Conservation (phyloP, 2,113 vertebrate genomes). For the Boleophthalmus pectinirostris region DNA sequence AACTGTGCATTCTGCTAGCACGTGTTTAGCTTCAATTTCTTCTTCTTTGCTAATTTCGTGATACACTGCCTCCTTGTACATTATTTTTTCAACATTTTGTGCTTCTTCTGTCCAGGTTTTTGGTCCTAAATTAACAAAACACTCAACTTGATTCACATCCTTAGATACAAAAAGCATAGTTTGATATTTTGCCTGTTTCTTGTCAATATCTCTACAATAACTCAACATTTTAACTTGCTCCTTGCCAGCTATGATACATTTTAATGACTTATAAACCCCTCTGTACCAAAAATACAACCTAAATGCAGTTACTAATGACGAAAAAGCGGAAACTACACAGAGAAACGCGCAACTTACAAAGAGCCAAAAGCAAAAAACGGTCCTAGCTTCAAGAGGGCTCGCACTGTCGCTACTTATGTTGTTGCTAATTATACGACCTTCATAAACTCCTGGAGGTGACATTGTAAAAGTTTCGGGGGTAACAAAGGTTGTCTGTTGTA, state of each 20-base stretch:
- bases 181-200: constrained; percentile 60
- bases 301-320: constrained; percentile 11
- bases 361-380: constrained; percentile 70
- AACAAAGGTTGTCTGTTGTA: not conserved
- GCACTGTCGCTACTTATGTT: fast-evolving
- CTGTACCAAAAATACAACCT: constrained; percentile 56
- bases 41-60: constrained; percentile 57
- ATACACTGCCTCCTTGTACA: constrained; percentile 61
- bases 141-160: not conserved
- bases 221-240: constrained; percentile 18
- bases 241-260: not conserved
- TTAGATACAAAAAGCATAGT: constrained; percentile 68
- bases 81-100: not conserved
- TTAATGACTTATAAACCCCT: constrained; percentile 46
- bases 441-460: fast-evolving
- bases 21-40: constrained; percentile 51
- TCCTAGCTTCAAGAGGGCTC: not conserved
- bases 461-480: not conserved
- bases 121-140: not conserved
- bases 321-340: constrained; percentile 27
- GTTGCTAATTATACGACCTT: fast-evolving
- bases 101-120: not conserved
- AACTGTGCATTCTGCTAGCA: constrained; percentile 25
- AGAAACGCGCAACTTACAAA: constrained; percentile 50
- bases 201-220: not conserved